A percentile compares a stretch with the other conserved stretches of the same genome.
phyloP scores from a whole-genome alignment of 2,113 vertebrate species.

The Chunga burmeisteri region DNA sequence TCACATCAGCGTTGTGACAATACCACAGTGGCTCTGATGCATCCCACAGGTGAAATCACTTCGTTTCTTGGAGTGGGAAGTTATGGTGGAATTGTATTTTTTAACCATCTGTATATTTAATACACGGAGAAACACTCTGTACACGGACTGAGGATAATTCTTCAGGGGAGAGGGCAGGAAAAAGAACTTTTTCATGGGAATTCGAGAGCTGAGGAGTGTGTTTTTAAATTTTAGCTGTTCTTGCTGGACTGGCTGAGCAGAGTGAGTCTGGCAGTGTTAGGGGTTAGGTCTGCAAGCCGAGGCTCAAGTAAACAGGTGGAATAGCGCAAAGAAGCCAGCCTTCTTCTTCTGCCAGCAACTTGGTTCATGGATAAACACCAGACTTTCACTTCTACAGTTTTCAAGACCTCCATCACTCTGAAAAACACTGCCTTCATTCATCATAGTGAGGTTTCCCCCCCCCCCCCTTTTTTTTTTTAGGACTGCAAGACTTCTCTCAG shows the following conservation, averaged over 20 bases:
- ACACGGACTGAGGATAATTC: background rate
- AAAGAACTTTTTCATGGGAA: background rate
- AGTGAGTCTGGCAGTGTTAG: conserved; percentile 22
- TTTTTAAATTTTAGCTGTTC: conserved; percentile 24
- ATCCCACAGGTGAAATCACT: background rate
- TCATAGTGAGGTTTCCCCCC: background rate
- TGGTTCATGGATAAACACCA: conserved; percentile 55
- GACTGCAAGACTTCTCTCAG: background rate
- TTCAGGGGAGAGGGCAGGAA: background rate
- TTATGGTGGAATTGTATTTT: background rate
- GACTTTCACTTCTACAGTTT: conserved; percentile 16
- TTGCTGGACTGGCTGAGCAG: background rate
- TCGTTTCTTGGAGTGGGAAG: background rate
- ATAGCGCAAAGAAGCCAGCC: conserved; percentile 33
- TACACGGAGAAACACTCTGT: background rate
- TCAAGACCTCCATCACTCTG: background rate
- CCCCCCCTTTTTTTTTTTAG: background rate
- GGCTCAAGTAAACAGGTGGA: conserved; percentile 66
- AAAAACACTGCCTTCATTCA: conserved; percentile 34
- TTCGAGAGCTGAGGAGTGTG: background rate
- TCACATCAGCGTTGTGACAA: background rate
- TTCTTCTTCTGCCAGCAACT: conserved; percentile 25
- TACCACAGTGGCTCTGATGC: background rate
- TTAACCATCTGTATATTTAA: background rate
- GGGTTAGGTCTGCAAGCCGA: background rate